Evolutionary conservation across 2,888 invertebrate species (phyloP).

Genomic region (Leptinotarsa rubiginosa): DNA sequence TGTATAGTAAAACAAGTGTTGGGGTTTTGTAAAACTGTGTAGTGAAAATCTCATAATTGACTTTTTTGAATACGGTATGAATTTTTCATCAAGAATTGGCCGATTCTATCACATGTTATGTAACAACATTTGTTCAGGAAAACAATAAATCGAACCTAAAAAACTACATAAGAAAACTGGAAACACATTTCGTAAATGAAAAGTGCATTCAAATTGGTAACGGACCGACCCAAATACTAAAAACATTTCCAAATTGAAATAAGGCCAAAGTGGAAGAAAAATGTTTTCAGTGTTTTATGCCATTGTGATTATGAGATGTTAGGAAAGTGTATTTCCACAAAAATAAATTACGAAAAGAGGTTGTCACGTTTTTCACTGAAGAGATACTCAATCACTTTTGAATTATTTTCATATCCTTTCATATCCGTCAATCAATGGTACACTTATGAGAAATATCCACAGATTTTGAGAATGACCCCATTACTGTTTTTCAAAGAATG

Average conservation of each 20-base stretch:
- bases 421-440: neutral
- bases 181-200: constrained; percentile 25
- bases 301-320: constrained; percentile 43
- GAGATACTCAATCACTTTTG: constrained; percentile 7
- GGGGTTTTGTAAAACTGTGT: no score
- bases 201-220: constrained; percentile 44
- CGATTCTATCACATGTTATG: neutral
- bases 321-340: constrained; percentile 43
- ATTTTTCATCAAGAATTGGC: no score
- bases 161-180: neutral
- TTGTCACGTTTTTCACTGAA: constrained; percentile 42
- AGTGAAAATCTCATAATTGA: no score
- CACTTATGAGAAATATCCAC: neutral
- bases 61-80: no score
- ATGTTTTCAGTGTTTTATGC: constrained; percentile 39
- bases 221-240: constrained; percentile 42
- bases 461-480: neutral
- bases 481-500: neutral
- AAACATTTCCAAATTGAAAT: neutral
- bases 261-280: neutral
- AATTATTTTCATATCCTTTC: constrained; percentile 5
- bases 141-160: neutral
- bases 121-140: neutral
- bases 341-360: constrained; percentile 37
- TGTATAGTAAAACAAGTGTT: no score